These are phyloP conservation scores for Stigmatopora nigra DNA, from an alignment of 2,113 vertebrate genomes.

Conservation along the genomic window DNA sequence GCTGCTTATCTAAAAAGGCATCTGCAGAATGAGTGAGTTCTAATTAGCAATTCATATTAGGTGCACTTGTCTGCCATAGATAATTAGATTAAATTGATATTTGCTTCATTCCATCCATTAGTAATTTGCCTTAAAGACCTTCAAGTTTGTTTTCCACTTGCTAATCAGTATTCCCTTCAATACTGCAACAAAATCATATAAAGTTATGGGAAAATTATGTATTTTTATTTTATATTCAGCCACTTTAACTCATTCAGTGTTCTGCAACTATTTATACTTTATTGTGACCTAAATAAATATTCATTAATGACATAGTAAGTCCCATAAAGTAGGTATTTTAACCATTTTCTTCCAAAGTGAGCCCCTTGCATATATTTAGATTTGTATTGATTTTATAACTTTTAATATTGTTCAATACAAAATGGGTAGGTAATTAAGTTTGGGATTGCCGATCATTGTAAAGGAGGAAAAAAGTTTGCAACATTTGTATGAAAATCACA, in stretches of 20 bases:
- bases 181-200: too few relatives aligned
- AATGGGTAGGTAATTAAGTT: neutral
- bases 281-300: too few relatives aligned
- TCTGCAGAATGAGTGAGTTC: conserved; percentile 17
- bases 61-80: conserved; percentile 14
- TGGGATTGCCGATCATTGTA: neutral
- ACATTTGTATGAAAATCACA: neutral
- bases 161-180: too few relatives aligned
- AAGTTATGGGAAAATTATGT: too few relatives aligned
- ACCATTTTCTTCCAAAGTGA: too few relatives aligned
- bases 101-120: neutral
- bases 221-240: too few relatives aligned
- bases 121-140: neutral
- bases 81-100: conserved; percentile 26
- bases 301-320: too few relatives aligned
- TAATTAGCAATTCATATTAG: conserved; percentile 36
- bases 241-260: too few relatives aligned
- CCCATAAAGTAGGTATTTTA: too few relatives aligned
- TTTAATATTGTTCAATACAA: neutral
- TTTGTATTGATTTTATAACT: too few relatives aligned
- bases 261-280: too few relatives aligned
- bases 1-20: conserved; percentile 26
- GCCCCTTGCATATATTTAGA: too few relatives aligned
- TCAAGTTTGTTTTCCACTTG: neutral
- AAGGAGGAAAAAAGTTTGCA: neutral